A percentile compares a stretch with the other conserved stretches of the same genome.
Evolutionary conservation across 1,140 invertebrate genomes (phyloP).

Genomic region (Aphelenchoides fujianensis): DNA sequence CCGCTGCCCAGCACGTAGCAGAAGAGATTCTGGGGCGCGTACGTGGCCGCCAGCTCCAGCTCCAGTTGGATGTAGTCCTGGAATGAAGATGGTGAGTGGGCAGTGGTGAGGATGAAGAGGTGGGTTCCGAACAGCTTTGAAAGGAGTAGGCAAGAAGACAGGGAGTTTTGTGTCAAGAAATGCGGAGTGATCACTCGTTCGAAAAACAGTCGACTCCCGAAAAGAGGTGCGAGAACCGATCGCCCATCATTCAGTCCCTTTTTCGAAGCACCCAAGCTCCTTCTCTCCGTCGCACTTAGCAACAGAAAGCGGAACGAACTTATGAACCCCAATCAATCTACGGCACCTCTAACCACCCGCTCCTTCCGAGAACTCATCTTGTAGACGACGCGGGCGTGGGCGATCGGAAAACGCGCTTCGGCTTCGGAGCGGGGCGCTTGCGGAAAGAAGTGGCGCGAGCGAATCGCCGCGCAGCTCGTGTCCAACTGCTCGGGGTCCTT

Average conservation of each 20-base stretch:
- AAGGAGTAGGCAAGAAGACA: too few relatives aligned
- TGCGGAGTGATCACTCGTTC: too few relatives aligned
- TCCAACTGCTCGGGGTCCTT: conserved; percentile 11
- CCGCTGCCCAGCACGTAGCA: conserved; percentile 46
- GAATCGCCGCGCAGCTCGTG: conserved; percentile 28
- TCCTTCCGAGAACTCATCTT: conserved; percentile 8
- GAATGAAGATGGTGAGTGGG: conserved; percentile 16
- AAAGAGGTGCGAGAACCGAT: too few relatives aligned
- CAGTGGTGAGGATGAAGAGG: too few relatives aligned
- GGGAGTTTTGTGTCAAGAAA: too few relatives aligned
- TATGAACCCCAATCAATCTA: too few relatives aligned
- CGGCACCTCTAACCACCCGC: too few relatives aligned
- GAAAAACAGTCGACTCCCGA: too few relatives aligned
- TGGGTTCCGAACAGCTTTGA: too few relatives aligned
- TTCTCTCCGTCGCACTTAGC: too few relatives aligned
- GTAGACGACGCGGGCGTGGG: conserved; percentile 39
- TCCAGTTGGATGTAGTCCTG: conserved; percentile 46
- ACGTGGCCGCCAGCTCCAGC: conserved; percentile 39
- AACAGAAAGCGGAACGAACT: background rate
- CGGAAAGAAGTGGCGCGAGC: conserved; percentile 29
- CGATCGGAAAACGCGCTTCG: conserved; percentile 45
- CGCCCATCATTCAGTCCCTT: too few relatives aligned
- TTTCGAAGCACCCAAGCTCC: too few relatives aligned
- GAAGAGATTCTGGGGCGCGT: conserved; percentile 50
- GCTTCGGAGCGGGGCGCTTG: conserved; percentile 11